Base-by-base conservation (phyloP, 2,888 invertebrate genomes). In the Siphlonurus alternatus region DNA sequence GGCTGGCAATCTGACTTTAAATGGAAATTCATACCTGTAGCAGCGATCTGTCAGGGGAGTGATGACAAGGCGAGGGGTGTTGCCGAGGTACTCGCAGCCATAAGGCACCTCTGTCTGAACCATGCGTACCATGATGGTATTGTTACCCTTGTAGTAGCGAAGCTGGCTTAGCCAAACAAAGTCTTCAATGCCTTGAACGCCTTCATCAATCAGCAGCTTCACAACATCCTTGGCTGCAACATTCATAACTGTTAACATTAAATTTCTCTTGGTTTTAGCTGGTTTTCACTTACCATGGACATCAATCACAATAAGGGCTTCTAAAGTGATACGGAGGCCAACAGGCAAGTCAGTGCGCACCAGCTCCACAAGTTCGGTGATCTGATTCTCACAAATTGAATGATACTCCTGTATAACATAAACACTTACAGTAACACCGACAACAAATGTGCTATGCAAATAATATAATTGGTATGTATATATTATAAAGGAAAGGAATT, bases 71-170 rank as follows among this genome's bases (percentile, higher is more conserved):
- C 95, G 82, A 5, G 88, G 85, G 1, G 84, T 85, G 75, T 95
- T 94, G 5, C 96, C 95, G 61, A 96, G 82, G 76, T 96, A 96
- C 76, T 96, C 96, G 78, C 92, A 94, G 24, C 93, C 95, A 74
- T 95, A 96, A 63, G 83, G 79, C 63, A 93, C 83, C 65, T 86
- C 84, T 0, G 91, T 90, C 18, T 89, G 89, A 67, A 91, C 86
- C 88, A 91, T 92, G 54, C 77, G 74, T 62, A 83, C 77, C 69
- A 78, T 76, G 1, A 85, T 82, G 63, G 73, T 75, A 0, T 80
- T 79, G 67, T 83, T 78, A 64, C 78, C 76, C 84, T 87, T 88
- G 74, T 93, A 93, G 76, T 91, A 93, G 15, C 94, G 83, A 71
- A 95, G 76, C 74, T 96, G 95, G 0, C 92, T 86, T 69, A 93